These are phyloP conservation scores for Panurus biarmicus DNA, from an alignment of 2,113 vertebrate species.

Conservation along the genomic window DNA sequence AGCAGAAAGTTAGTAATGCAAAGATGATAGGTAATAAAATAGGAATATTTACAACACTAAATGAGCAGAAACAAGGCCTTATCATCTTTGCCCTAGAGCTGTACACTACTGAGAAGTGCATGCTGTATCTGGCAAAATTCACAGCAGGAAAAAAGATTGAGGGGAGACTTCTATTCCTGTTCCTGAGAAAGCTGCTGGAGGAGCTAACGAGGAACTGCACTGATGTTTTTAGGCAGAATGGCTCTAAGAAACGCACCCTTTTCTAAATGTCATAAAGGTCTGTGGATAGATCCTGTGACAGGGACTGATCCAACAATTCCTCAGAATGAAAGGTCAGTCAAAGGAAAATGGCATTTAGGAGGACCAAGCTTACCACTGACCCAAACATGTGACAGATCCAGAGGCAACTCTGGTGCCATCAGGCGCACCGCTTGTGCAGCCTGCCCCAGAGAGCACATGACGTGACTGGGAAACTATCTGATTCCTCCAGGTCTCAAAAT, in stretches of 20 bases:
- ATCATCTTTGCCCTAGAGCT: neutral
- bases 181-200: neutral
- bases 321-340: constrained; percentile 63
- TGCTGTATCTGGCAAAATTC: neutral
- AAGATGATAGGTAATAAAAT: neutral
- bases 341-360: constrained; percentile 62
- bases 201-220: neutral
- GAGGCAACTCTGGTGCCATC: constrained; percentile 21
- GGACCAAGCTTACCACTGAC: constrained; percentile 27
- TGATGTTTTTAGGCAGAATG: neutral
- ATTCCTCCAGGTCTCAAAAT: constrained; percentile 60
- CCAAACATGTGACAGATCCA: constrained; percentile 49
- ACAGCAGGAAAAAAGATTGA: neutral
- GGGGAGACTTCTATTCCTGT: neutral
- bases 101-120: neutral
- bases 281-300: constrained; percentile 47
- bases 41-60: neutral
- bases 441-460: constrained; percentile 24
- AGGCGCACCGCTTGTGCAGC: neutral
- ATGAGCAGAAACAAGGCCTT: neutral
- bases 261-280: constrained; percentile 42
- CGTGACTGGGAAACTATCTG: constrained; percentile 59
- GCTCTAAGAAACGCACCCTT: constrained; percentile 7
- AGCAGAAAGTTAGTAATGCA: neutral
- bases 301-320: constrained; percentile 48